Evolutionary conservation across 2,113 vertebrate genomes (phyloP), one percentile per base, ranked within the genome.

Genomic region (Neolamprologus tretocephalus): DNA sequence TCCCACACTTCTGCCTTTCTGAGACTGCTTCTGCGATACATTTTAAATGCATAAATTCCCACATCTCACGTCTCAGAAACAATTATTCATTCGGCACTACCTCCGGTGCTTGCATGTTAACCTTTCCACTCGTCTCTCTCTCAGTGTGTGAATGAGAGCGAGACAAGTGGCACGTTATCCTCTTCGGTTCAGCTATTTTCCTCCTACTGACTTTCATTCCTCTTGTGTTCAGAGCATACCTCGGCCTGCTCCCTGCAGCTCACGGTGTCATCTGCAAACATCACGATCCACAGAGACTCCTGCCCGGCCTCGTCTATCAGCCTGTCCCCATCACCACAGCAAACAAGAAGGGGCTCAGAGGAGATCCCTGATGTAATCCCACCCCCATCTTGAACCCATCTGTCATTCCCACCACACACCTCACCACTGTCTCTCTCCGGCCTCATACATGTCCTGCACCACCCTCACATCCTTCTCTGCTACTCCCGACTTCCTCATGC

Each of bases 11-110:
- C 58, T 33, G 16, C 16, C 28, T 63, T 35, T 63, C 31, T 63
- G 28, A 63, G 58, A 0, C 58, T 2, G 1, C 1, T 9, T 61
- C 0, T 0, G 57, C 8, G 1, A 28, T 63, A 63, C 0, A 33
- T 19, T 63, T 63, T 33, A 63, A 63, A 63, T 33, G 4, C 58
- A 63, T 63, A 63, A 63, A 33, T 7, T 63, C 16, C 16, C 28
- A 63, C 57, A 10, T 33, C 16, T 33, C 16, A 19, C 2, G 8
- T 61, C 26, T 19, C 28, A 61, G 28, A 19, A 61, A 7, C 57
- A 33, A 61, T 61, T 19, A 33, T 19, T 61, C 0, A 61, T 33
- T 61, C 16, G 1, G 16, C 57, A 61, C 57, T 61, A 61, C 57
- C 16, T 11, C 58, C 0, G 6, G 1, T 63, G 0, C 17, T 63